Conservation (phyloP, 2,888 invertebrate species). For the Disparrhopalites patrizii region DNA sequence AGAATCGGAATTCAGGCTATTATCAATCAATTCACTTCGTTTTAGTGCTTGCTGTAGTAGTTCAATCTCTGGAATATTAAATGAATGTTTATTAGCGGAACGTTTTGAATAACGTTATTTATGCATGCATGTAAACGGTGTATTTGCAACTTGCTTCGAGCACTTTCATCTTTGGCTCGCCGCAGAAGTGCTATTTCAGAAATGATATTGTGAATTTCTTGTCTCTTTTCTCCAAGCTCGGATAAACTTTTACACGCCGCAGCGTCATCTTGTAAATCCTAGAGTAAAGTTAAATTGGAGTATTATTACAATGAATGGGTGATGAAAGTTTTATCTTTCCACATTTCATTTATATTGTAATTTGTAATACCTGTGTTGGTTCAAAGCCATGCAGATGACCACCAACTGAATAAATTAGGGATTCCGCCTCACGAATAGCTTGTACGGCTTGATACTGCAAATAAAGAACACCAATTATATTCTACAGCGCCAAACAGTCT, state of each 20-base stretch:
- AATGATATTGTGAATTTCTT: constrained; percentile 30
- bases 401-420: too few relatives aligned
- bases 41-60: constrained; percentile 23
- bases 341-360: background rate
- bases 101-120: background rate
- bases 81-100: too few relatives aligned
- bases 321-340: background rate
- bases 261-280: constrained; percentile 3
- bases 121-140: background rate
- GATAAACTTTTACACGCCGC: background rate
- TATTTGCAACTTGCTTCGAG: constrained; percentile 22
- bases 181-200: constrained; percentile 31
- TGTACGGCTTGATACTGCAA: too few relatives aligned
- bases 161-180: constrained; percentile 32
- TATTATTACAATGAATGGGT: too few relatives aligned
- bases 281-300: background rate
- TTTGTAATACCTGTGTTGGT: too few relatives aligned
- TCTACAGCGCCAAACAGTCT: background rate
- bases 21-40: background rate
- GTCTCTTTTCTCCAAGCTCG: constrained; percentile 18
- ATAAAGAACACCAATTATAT: too few relatives aligned
- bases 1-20: background rate
- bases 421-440: constrained; percentile 6
- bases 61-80: constrained; percentile 14
- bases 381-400: too few relatives aligned